A percentile compares a stretch with the other conserved stretches of the same genome.
phyloP scores from a whole-genome alignment of 2,797 vertebrate species.

The Myripristis jacobus region DNA sequence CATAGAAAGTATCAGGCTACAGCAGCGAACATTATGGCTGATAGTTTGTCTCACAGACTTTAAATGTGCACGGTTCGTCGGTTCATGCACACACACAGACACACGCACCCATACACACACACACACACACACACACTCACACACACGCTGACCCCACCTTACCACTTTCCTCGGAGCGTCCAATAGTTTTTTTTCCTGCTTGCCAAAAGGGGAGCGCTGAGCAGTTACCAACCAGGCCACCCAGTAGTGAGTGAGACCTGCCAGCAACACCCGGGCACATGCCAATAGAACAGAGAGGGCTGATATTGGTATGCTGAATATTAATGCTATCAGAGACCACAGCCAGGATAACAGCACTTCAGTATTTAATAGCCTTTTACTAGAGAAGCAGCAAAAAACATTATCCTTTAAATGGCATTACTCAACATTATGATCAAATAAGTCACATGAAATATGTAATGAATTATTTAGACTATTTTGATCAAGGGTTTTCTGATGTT shows the following conservation, averaged over 20 bases:
- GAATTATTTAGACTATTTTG: no score
- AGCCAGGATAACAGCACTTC: constrained; percentile 5
- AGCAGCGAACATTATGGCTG: constrained; percentile 21
- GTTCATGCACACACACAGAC: constrained; percentile 15
- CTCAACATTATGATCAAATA: no score
- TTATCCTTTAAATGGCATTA: no score
- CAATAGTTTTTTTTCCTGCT: constrained; percentile 65
- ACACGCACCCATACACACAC: no score
- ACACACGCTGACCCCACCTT: constrained; percentile 44
- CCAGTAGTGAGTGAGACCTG: constrained; percentile 75
- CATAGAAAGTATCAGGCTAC: constrained; percentile 45
- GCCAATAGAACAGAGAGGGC: constrained; percentile 54
- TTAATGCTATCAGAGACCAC: constrained; percentile 41
- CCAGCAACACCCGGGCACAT: constrained; percentile 57
- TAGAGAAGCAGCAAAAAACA: background rate
- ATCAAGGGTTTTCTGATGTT: no score
- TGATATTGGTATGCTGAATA: constrained; percentile 59
- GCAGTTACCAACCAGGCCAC: constrained; percentile 75
- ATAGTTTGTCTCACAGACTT: constrained; percentile 31
- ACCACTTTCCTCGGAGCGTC: constrained; percentile 37
- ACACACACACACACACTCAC: constrained; percentile 19
- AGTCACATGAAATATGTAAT: no score
- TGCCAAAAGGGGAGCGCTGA: constrained; percentile 65
- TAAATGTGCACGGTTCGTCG: constrained; percentile 7
- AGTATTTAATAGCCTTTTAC: constrained; percentile 3